A percentile compares a stretch with the other conserved stretches of the same genome.
Conservation (phyloP, 2,888 invertebrate genomes). For the Phoenoteleia sp. region DNA sequence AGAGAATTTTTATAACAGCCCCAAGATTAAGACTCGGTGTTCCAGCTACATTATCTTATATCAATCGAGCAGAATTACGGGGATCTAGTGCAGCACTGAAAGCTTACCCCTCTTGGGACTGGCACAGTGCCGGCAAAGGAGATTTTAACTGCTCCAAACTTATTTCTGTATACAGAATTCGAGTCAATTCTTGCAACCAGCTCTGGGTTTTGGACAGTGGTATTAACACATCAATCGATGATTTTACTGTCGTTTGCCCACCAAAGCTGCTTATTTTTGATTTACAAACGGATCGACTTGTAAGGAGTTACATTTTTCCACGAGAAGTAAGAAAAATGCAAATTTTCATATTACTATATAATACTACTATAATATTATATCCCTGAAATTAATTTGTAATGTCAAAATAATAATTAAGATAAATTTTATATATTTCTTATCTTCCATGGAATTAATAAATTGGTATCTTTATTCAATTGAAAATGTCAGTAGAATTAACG, state of each 20-base stretch:
- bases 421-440: no score
- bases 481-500: no score
- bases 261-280: conserved; percentile 95
- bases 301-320: conserved; percentile 92
- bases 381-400: no score
- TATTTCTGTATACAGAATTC: conserved; percentile 93
- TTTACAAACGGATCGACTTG: conserved; percentile 90
- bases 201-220: conserved; percentile 95
- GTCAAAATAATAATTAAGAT: no score
- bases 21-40: conserved; percentile 93
- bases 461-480: no score
- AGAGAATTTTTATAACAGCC: conserved; percentile 92
- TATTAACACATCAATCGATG: conserved; percentile 90
- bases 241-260: conserved; percentile 90
- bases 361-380: no score
- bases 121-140: conserved; percentile 91
- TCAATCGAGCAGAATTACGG: conserved; percentile 89
- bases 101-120: conserved; percentile 93
- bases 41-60: conserved; percentile 91
- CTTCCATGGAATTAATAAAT: no score
- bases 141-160: conserved; percentile 92
- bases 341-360: no score
- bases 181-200: conserved; percentile 93
- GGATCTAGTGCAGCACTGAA: conserved; percentile 91
- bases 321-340: conserved; percentile 88